These are phyloP conservation scores for Cecropterus lyciades DNA, from an alignment of 1,140 invertebrate species.

Conservation along the genomic window DNA sequence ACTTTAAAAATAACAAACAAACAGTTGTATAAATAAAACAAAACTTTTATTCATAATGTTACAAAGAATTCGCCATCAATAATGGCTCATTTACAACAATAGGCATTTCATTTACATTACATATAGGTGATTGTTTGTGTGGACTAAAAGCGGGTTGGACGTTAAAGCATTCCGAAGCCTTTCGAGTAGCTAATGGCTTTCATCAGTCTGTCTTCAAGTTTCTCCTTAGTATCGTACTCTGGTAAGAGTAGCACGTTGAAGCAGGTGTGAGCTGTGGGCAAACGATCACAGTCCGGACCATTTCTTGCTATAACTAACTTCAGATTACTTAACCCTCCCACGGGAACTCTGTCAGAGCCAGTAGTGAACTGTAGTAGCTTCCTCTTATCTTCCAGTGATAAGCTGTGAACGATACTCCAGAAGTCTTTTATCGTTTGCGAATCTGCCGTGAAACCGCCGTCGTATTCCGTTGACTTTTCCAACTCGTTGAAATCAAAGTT, in stretches of 20 bases:
- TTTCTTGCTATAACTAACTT: slow-evolving; percentile 93
- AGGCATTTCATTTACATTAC: slow-evolving; percentile 35
- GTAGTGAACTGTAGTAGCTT: slow-evolving; percentile 97
- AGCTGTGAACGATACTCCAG: slow-evolving; percentile 96
- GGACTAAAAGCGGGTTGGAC: slow-evolving; percentile 24
- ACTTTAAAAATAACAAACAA: too few relatives aligned
- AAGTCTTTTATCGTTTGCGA: slow-evolving; percentile 95
- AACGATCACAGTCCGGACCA: slow-evolving; percentile 91
- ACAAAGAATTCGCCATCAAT: slow-evolving; percentile 46
- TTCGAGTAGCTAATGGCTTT: slow-evolving; percentile 96
- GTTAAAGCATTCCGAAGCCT: slow-evolving; percentile 93
- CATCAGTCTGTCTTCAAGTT: slow-evolving; percentile 93
- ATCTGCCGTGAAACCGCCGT: slow-evolving; percentile 93
- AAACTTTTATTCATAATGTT: slow-evolving; percentile 66
- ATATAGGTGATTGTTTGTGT: slow-evolving; percentile 17
- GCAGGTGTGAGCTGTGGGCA: slow-evolving; percentile 96
- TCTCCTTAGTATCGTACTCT: slow-evolving; percentile 93
- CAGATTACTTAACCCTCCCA: slow-evolving; percentile 95
- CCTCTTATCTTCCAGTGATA: slow-evolving; percentile 93
- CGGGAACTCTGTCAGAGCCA: slow-evolving; percentile 97
- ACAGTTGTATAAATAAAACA: too few relatives aligned
- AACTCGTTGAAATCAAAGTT: slow-evolving; percentile 95
- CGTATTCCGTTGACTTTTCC: slow-evolving; percentile 96
- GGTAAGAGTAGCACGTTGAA: slow-evolving; percentile 98
- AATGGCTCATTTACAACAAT: slow-evolving; percentile 53